Evolutionary conservation across 2,888 invertebrate genomes (phyloP), one percentile per base, ranked within the genome.

Genomic region (Cheilosia variabilis): DNA sequence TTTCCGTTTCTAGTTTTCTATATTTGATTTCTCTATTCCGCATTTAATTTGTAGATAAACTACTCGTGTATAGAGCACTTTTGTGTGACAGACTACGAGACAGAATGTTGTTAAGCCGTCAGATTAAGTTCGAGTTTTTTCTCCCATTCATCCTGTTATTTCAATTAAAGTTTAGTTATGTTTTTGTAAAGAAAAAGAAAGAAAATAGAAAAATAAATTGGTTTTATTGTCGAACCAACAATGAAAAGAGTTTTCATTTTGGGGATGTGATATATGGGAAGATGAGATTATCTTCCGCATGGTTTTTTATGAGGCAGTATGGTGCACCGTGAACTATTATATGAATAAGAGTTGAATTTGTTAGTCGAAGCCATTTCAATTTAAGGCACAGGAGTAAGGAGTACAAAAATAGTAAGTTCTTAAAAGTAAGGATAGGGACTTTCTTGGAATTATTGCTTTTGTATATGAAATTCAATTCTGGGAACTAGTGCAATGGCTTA

Each of bases 1-100:
- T 41, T 65, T 50, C 22, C 45, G 41, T 45, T 63, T 73, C 47
- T 34, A 66, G 55, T 58, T 55, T 45, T 62, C n/a, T 19, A 9
- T 52, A 27, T 34, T 22, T 9, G 10, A 31, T 55, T 69, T 37
- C 22, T 47, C 57, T 2, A 62, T 73, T 52, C 47, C 58, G 65
- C 55, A 71, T 84, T 80, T 76, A 86, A 86, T 76, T 80, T 71
- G 24, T 45, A 75, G 55, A 75, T 66, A 76, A 79, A 75, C 52
- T 17, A 47, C 19, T 7, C 45, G 45, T 7, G 45, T 45, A 47
- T 13, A 13, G 55, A 68, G 24, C 31, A 55, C 50, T 60, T 68
- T 58, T 27, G 41, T 63, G 17, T 37, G 41, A 13, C 34, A 41
- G 41, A 9, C 37, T 19, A 24, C 13, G 34, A 27, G 10, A 41